Base-by-base conservation (phyloP, 2,888 invertebrate species). In the Nysson spinosus region DNA sequence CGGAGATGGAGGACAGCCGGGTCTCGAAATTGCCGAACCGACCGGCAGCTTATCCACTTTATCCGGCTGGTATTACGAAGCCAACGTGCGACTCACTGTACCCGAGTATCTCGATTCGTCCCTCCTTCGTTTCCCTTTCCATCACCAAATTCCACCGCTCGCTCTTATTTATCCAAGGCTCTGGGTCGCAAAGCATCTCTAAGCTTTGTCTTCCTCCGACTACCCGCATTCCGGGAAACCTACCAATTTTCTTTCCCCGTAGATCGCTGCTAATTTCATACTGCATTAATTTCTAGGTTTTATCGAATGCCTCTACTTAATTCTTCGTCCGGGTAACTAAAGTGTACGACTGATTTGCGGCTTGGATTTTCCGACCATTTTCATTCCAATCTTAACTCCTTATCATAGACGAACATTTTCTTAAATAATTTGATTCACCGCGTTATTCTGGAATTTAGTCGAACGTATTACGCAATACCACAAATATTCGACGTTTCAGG, bases 21-120 rank as follows among this genome's bases (percentile, higher is more conserved):
- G 3, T 62, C 46, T 56, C 55, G 65, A 75, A 75, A 75, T 74
- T 65, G 56, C 50, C 58, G 68, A 62, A 65, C 64, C 60, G 44
- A 62, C 72, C 61, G 61, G 62, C 66, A 64, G 72, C 72, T 75
- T 75, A 75, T 64, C 69, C 75, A 75, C 66, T 72, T 64, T 75
- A 72, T 75, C 69, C 69, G 39, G 20, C 43, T 43, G 47, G 67
- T 69, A 75, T 75, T 67, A 75, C 66, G 57, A 67, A 63, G 63
- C 61, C 69, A 58, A 65, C 62, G 72, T 58, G 66, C 67, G 70
- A 73, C 67, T 61, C 64, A 19, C 47, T 66, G 62, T 52, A 55
- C 30, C 35, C 26, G 43, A 61, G 61, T 44, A 51, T 61, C 67
- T 46, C 51, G 55, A 60, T 54, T 39, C 51, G 49, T 52, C 52